phyloP scores from a whole-genome alignment of 2,888 invertebrate species.

The Pseudococcus jackbeardsleyi region DNA sequence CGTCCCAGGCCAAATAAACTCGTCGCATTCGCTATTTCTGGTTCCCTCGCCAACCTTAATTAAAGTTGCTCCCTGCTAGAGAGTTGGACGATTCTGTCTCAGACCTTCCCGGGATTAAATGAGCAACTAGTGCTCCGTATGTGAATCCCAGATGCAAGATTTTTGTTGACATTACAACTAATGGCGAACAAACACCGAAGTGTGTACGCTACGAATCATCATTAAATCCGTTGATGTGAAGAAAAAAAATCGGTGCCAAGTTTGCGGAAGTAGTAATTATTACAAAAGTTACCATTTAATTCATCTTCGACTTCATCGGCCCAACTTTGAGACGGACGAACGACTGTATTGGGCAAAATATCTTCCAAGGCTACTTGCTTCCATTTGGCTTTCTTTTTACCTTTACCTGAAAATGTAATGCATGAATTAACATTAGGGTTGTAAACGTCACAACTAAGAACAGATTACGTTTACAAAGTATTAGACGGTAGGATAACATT shows the following conservation, averaged over 20 bases:
- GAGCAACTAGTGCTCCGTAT: constrained; percentile 73
- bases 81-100: constrained; percentile 75
- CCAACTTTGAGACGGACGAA: constrained; percentile 76
- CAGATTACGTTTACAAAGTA: constrained; percentile 1
- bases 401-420: constrained; percentile 76
- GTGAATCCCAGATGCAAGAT: constrained; percentile 83
- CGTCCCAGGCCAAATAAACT: constrained; percentile 73
- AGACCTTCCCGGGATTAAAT: constrained; percentile 82
- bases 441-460: not conserved
- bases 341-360: constrained; percentile 77
- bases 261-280: constrained; percentile 66
- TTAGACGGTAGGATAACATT: not conserved
- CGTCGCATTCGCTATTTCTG: constrained; percentile 77
- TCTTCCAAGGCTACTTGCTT: constrained; percentile 85
- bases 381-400: constrained; percentile 89
- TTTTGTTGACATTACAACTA: constrained; percentile 74
- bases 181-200: constrained; percentile 40
- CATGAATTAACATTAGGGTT: not conserved
- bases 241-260: constrained; percentile 48
- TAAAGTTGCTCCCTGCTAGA: constrained; percentile 80
- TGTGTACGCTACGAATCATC: constrained; percentile 53
- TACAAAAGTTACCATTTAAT: constrained; percentile 71
- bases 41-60: constrained; percentile 78
- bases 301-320: constrained; percentile 88
- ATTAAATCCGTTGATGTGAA: constrained; percentile 30